A percentile compares a stretch with the other conserved stretches of the same genome.
phyloP scores from a whole-genome alignment of 2,888 invertebrate genomes.

The Spodoptera picta region DNA sequence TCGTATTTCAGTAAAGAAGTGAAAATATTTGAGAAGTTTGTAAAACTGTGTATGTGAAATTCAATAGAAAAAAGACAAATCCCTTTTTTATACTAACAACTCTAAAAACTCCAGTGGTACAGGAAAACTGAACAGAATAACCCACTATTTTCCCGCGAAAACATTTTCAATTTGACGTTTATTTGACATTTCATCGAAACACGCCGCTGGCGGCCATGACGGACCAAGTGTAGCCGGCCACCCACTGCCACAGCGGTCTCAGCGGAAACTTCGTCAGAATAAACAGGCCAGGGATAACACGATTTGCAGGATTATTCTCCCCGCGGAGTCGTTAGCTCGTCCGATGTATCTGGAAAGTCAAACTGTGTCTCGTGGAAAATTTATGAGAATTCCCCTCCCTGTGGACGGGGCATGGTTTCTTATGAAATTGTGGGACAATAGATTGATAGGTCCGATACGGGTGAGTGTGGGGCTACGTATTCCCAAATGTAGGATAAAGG shows the following conservation, averaged over 20 bases:
- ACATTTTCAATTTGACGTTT: conserved; percentile 2
- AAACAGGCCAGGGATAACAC: conserved; percentile 39
- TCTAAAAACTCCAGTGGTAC: too few species aligned
- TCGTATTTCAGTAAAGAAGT: too few species aligned
- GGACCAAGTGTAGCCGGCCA: conserved; percentile 7
- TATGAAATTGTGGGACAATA: conserved; percentile 43
- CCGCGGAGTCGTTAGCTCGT: conserved; percentile 52
- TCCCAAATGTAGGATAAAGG: conserved; percentile 24
- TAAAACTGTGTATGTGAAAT: too few species aligned
- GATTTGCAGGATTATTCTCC: conserved; percentile 55
- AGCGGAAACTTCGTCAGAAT: conserved; percentile 26
- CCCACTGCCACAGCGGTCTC: background rate
- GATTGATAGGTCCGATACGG: conserved; percentile 43
- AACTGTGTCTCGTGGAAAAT: conserved; percentile 47
- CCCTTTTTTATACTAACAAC: too few species aligned
- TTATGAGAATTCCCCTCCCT: conserved; percentile 48
- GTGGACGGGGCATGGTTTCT: conserved; percentile 31
- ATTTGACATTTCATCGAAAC: background rate
- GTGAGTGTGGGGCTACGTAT: conserved; percentile 14
- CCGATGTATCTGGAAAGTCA: conserved; percentile 49
- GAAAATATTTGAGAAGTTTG: too few species aligned
- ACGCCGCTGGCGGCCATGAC: background rate
- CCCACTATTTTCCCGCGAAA: background rate
- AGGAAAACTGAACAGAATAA: too few species aligned
- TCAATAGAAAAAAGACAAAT: too few species aligned